Percentiles rank a stretch among this genome's conserved stretches.
Evolutionary conservation across 2,888 invertebrate species (phyloP).

Genomic region (Synanthedon vespiformis): DNA sequence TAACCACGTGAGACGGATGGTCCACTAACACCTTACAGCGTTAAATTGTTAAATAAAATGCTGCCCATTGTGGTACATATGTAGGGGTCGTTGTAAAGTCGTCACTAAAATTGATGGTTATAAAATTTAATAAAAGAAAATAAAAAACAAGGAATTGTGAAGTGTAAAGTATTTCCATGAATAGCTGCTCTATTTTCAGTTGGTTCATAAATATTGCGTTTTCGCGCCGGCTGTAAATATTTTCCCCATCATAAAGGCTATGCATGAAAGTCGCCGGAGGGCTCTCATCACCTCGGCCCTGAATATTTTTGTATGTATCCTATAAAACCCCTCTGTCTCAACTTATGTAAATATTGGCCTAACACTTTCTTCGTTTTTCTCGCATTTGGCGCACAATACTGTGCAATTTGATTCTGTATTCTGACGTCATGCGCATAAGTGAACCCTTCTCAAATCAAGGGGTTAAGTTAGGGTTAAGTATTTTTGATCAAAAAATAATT

Average conservation of each 20-base stretch:
- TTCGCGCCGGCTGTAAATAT: conserved; percentile 56
- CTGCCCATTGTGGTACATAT: conserved; percentile 1
- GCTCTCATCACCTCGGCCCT: conserved; percentile 62
- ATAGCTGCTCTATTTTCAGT: conserved; percentile 32
- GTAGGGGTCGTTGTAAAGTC: neutral
- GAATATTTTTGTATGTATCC: conserved; percentile 62
- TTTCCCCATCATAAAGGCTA: conserved; percentile 58
- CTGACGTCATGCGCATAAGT: conserved; percentile 51
- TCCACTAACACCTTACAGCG: no score
- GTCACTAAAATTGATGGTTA: no score
- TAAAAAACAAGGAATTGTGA: no score
- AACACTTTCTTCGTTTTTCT: conserved; percentile 66
- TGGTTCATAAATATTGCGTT: conserved; percentile 54
- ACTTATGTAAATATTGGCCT: conserved; percentile 66
- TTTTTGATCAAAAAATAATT: neutral
- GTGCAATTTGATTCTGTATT: conserved; percentile 60
- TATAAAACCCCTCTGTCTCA: conserved; percentile 60
- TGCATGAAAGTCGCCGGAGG: conserved; percentile 52
- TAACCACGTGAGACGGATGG: no score
- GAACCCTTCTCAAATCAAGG: conserved; percentile 25
- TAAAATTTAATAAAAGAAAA: neutral
- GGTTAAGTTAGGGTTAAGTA: conserved; percentile 23
- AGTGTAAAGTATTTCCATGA: conserved; percentile 13
- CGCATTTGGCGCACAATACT: conserved; percentile 63
- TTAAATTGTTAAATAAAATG: no score